These are phyloP conservation scores for Papilio glaucus DNA, from an alignment of 1,140 invertebrate genomes.

Conservation along the genomic window DNA sequence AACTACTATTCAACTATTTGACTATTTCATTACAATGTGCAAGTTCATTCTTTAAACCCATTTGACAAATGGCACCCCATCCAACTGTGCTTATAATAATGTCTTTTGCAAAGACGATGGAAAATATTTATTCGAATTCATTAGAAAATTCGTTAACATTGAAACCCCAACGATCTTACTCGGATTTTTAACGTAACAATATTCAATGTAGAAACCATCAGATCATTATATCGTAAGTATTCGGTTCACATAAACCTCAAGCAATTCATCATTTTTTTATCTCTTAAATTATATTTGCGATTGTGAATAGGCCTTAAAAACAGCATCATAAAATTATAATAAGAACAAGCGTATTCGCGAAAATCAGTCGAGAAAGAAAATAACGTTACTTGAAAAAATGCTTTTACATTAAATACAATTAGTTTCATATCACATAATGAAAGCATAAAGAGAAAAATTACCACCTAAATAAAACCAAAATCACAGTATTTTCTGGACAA, in stretches of 20 bases:
- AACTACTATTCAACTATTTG: slow-evolving; percentile 77
- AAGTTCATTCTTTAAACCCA: slow-evolving; percentile 51
- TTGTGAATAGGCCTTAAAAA: slow-evolving; percentile 48
- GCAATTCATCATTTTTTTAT: slow-evolving; percentile 31
- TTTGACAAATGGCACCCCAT: slow-evolving; percentile 54
- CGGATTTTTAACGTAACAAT: slow-evolving; percentile 15
- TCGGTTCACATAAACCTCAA: slow-evolving; percentile 29
- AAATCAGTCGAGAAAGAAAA: slow-evolving; percentile 69
- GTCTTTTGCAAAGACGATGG: slow-evolving; percentile 46
- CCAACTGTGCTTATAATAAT: slow-evolving; percentile 48
- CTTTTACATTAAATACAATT: slow-evolving; percentile 67
- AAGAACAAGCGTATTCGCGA: slow-evolving; percentile 63
- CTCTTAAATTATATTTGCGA: slow-evolving; percentile 41
- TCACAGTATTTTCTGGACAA: slow-evolving; percentile 77
- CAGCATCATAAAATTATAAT: slow-evolving; percentile 51
- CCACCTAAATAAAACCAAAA: slow-evolving; percentile 81
- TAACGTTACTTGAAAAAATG: slow-evolving; percentile 62
- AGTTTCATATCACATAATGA: slow-evolving; percentile 78
- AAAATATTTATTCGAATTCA: slow-evolving; percentile 28
- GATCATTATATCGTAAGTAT: slow-evolving; percentile 28
- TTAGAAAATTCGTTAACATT: slow-evolving; percentile 28
- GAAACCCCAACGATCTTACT: slow-evolving; percentile 5
- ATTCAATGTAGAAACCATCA: slow-evolving; percentile 29
- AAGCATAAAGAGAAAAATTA: slow-evolving; percentile 75
- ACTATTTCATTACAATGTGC: slow-evolving; percentile 73